Evolutionary conservation across 2,888 invertebrate genomes (phyloP).

Genomic region (Callimorpha dominula): DNA sequence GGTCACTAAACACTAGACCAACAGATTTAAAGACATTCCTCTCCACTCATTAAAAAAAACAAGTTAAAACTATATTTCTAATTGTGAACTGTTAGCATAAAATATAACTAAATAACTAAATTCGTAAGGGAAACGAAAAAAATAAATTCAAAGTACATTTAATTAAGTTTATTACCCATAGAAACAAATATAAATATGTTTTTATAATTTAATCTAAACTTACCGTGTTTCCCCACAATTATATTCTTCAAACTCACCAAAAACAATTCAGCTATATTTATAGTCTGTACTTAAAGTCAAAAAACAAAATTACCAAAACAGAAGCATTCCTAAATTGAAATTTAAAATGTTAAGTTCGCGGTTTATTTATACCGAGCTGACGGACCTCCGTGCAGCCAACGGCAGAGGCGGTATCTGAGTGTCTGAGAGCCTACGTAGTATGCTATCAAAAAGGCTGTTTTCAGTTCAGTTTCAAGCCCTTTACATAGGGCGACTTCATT

Average conservation of each 20-base stretch:
- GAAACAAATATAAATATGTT: background rate
- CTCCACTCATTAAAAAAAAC: background rate
- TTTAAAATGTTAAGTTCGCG: constrained; percentile 53
- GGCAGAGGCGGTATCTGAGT: constrained; percentile 69
- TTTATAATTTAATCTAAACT: constrained; percentile 14
- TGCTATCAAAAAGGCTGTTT: constrained; percentile 58
- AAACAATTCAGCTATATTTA: constrained; percentile 19
- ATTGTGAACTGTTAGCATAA: background rate
- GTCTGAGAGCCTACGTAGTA: constrained; percentile 58
- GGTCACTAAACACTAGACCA: no score
- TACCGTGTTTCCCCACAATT: constrained; percentile 20
- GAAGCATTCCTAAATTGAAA: constrained; percentile 45
- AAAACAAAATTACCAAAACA: constrained; percentile 26
- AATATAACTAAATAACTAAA: background rate
- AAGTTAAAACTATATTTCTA: background rate
- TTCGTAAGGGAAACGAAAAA: background rate
- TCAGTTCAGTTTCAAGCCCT: constrained; percentile 45
- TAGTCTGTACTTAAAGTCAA: constrained; percentile 14
- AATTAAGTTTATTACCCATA: background rate
- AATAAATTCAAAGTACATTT: background rate
- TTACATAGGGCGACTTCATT: constrained; percentile 57
- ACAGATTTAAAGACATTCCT: background rate
- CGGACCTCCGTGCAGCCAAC: constrained; percentile 58
- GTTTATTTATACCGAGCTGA: constrained; percentile 45
- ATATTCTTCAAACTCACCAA: constrained; percentile 25